A percentile compares a stretch with the other conserved stretches of the same genome.
Evolutionary conservation across 2,797 vertebrate genomes (phyloP).

Genomic region (Brachyalestes nurse): DNA sequence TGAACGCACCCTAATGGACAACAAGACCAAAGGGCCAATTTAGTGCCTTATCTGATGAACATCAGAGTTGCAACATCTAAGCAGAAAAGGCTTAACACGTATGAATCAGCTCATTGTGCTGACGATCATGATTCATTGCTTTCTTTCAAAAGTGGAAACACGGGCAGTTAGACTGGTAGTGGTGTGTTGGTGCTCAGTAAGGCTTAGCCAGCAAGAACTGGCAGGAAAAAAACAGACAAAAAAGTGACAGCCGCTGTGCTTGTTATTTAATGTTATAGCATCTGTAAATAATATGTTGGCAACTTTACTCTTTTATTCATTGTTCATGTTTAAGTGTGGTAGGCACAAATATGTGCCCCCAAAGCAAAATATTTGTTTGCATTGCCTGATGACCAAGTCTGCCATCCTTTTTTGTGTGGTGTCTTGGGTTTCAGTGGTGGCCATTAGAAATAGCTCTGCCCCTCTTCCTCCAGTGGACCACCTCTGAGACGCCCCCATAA

Average conservation of each 20-base stretch:
- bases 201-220: slow-evolving; percentile 45
- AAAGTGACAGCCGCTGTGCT: neutral
- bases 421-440: slow-evolving; percentile 43
- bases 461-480: slow-evolving; percentile 29
- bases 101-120: slow-evolving; percentile 12
- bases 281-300: neutral
- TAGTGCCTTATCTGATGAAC: slow-evolving; percentile 1
- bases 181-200: slow-evolving; percentile 36
- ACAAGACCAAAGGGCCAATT: neutral
- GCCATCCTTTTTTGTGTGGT: slow-evolving; percentile 33
- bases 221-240: slow-evolving; percentile 9
- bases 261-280: neutral
- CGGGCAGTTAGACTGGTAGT: slow-evolving; percentile 31
- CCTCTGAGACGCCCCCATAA: slow-evolving; percentile 41
- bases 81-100: slow-evolving; percentile 6
- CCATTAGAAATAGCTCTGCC: slow-evolving; percentile 43
- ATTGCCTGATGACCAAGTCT: slow-evolving; percentile 39
- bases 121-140: slow-evolving; percentile 30
- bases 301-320: slow-evolving; percentile 7
- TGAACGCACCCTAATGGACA: neutral
- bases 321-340: slow-evolving; percentile 13
- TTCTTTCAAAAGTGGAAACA: slow-evolving; percentile 15
- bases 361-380: slow-evolving; percentile 39
- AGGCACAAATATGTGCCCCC: slow-evolving; percentile 2
- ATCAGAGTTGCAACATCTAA: slow-evolving; percentile 9